phyloP scores from a whole-genome alignment of 1,140 invertebrate genomes.

The Drosophila setifemur region DNA sequence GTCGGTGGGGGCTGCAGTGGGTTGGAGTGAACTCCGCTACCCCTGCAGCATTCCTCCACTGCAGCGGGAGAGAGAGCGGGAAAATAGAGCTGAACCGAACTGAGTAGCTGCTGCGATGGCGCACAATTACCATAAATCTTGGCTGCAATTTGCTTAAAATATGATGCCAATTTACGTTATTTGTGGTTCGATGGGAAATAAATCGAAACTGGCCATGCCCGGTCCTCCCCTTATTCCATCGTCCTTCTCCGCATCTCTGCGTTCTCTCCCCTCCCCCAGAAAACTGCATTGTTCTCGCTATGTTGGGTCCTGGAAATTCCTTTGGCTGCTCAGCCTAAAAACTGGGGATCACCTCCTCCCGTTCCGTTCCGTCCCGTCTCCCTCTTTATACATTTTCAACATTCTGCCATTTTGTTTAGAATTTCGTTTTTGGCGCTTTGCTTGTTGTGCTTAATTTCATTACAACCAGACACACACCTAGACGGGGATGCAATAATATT shows the following conservation, averaged over 20 bases:
- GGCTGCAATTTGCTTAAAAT: constrained; percentile 80
- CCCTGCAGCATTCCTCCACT: not conserved
- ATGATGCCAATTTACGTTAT: constrained; percentile 81
- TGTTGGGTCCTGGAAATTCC: constrained; percentile 6
- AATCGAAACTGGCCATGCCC: constrained; percentile 65
- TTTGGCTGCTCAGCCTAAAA: constrained; percentile 27
- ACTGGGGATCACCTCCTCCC: not conserved
- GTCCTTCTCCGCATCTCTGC: not conserved
- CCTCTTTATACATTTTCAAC: constrained; percentile 18
- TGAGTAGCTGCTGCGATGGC: constrained; percentile 58
- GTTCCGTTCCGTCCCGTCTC: not conserved
- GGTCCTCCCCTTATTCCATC: not conserved
- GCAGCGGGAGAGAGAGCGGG: constrained; percentile 2
- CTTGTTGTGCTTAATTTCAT: constrained; percentile 78
- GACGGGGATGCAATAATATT: constrained; percentile 74
- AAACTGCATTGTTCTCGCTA: constrained; percentile 15
- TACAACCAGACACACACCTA: constrained; percentile 47
- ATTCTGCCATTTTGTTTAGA: constrained; percentile 66
- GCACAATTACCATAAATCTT: constrained; percentile 81
- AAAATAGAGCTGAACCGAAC: no score
- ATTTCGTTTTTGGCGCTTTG: constrained; percentile 57
- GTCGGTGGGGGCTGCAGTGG: constrained; percentile 10
- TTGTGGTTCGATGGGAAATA: constrained; percentile 80
- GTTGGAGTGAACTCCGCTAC: not conserved
- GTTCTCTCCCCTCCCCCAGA: not conserved